Evolutionary conservation across 2,113 vertebrate genomes (phyloP), one percentile per base, ranked within the genome.

Genomic region (Sebastes schlegelii): DNA sequence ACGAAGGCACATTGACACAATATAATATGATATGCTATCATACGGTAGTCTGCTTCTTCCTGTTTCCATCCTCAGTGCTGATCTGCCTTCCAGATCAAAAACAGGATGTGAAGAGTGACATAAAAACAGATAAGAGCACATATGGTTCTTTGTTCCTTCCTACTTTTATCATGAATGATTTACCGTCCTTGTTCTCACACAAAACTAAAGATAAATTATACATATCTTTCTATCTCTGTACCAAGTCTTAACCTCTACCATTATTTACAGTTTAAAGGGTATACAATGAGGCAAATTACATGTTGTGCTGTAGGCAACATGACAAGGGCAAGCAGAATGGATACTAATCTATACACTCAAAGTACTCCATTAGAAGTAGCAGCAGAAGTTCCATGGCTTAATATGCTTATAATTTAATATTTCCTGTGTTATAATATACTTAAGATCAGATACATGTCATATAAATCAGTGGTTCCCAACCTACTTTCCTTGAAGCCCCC

Each of bases 211-310:
- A 67, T 43, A 52, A 10, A 49, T 34, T 40, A 21, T 21, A 51
- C 13, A 26, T 46, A 4, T n/a, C 8, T 46, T 12, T 64, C 40
- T 69, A 21, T 77, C 13, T 65, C 57, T 21, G 46, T 17, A 19
- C 9, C 14, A 9, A 40, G n/a, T 63, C 69, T 54, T 84, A 6
- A 80, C 49, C n/a, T 49, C 21, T 5, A 7, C 66, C 10, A 48
- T 23, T 83, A 77, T 74, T 61, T 60, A 10, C 5, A 55, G 52
- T 63, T 80, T 34, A 61, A 45, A 81, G 12, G 13, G 14, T 9
- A 4, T 34, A 3, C 5, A 61, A 8, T 23, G 60, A 34, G 72
- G 21, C 12, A 76, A 84, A 84, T 79, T 57, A 91, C 9, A 84
- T 63, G 49, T 8, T 54, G 71, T 17, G 23, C 19, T 66, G 23